A percentile compares a stretch with the other conserved stretches of the same genome.
These are phyloP conservation scores for Phataginus tricuspis DNA, from an alignment of 2,797 vertebrate genomes.

Conservation along the genomic window DNA sequence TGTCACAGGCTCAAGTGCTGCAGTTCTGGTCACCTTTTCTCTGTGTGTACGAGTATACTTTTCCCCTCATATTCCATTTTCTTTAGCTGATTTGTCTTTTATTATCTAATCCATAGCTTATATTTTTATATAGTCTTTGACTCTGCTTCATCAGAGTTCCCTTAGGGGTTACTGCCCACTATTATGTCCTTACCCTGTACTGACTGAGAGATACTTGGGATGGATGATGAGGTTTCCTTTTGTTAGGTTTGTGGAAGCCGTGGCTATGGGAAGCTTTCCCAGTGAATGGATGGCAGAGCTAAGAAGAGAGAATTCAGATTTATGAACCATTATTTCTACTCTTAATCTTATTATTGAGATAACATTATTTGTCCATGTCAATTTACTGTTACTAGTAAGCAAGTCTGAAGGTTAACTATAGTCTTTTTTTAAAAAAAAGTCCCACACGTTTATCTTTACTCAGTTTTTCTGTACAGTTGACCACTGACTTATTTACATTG, in stretches of 20 bases:
- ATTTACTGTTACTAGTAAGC: neutral
- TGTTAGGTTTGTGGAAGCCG: conserved; percentile 32
- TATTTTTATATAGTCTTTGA: conserved; percentile 22
- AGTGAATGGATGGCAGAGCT: neutral
- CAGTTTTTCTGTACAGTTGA: conserved; percentile 35
- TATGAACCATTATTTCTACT: neutral
- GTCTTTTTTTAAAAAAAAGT: neutral
- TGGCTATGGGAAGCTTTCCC: neutral
- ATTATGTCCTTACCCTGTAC: neutral
- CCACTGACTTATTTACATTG: neutral
- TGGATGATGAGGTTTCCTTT: neutral
- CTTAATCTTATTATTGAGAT: neutral
- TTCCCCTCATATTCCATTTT: neutral
- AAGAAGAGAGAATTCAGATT: conserved; percentile 15
- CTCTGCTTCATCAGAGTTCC: neutral
- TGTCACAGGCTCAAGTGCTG: neutral
- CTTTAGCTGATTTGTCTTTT: conserved; percentile 40
- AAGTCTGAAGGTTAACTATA: neutral
- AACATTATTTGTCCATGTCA: neutral
- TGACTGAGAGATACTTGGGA: neutral
- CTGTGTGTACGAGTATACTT: neutral
- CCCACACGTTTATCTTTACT: neutral
- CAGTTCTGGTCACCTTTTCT: conserved; percentile 17
- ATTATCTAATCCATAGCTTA: neutral
- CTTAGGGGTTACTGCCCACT: neutral